Conservation (phyloP, 1,140 invertebrate genomes). For the Thereuonema tuberculata region DNA sequence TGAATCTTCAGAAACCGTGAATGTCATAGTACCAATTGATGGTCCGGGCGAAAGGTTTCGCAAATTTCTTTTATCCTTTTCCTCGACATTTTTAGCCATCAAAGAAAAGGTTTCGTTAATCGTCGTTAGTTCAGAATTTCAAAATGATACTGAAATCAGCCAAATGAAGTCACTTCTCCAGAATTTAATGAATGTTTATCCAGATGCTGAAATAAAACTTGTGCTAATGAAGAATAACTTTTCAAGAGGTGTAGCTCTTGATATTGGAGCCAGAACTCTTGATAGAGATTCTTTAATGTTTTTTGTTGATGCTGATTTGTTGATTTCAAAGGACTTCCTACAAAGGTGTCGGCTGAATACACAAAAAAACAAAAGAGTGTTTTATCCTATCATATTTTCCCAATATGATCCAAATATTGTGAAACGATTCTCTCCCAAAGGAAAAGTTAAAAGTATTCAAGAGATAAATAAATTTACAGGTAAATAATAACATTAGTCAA, state of each 20-base stretch:
- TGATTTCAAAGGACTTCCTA: not conserved
- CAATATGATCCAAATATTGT: not conserved
- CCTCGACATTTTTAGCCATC: not conserved
- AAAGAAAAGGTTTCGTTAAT: not conserved
- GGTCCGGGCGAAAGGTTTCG: not conserved
- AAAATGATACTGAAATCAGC: not conserved
- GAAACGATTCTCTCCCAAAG: not conserved
- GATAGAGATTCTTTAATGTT: not conserved
- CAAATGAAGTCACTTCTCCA: not conserved
- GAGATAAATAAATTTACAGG: not conserved
- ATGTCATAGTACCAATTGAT: not conserved
- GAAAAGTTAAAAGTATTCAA: not conserved
- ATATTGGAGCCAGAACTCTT: not conserved
- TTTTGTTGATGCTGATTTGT: not conserved
- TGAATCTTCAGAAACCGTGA: not conserved
- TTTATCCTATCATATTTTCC: not conserved
- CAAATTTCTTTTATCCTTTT: not conserved
- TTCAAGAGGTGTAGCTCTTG: not conserved
- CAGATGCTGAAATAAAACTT: not conserved
- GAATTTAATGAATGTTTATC: not conserved
- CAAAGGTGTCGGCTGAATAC: not conserved
- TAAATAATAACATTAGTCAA: not conserved
- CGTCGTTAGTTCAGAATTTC: not conserved
- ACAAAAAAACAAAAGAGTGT: not conserved
- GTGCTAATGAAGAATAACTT: not conserved